These are phyloP conservation scores for Aphelenchoides fujianensis DNA, from an alignment of 1,140 invertebrate species.

Conservation along the genomic window DNA sequence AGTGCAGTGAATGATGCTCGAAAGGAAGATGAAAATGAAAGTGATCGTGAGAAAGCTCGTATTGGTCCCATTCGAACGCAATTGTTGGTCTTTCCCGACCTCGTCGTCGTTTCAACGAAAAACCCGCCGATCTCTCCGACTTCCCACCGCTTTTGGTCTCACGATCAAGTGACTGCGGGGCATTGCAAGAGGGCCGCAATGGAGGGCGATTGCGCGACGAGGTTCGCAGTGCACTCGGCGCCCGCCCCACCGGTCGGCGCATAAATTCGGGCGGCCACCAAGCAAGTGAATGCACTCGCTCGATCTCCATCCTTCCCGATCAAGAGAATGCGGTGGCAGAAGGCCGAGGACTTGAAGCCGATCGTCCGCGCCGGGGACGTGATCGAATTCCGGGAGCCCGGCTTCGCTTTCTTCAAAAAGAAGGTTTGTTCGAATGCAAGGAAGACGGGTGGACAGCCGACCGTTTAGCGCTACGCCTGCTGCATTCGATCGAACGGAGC, in stretches of 20 bases:
- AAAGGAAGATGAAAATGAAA: too few species aligned
- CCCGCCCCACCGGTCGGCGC: too few species aligned
- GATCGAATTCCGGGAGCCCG: not conserved
- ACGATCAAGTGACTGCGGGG: not conserved
- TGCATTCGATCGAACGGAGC: not conserved
- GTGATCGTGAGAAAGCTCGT: too few species aligned
- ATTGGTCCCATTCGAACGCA: too few species aligned
- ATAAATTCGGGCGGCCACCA: too few species aligned
- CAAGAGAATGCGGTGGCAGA: not conserved
- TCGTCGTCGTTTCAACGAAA: not conserved
- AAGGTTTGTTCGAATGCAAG: too few species aligned
- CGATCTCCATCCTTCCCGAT: not conserved
- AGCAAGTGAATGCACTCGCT: not conserved
- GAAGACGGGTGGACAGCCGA: too few species aligned
- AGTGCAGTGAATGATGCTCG: too few species aligned
- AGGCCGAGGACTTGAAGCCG: not conserved
- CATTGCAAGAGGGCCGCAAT: not conserved
- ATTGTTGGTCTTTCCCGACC: too few species aligned
- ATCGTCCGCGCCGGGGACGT: not conserved
- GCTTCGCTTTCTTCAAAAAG: not conserved
- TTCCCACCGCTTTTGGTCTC: not conserved
- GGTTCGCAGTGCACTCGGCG: not conserved
- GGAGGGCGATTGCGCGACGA: not conserved
- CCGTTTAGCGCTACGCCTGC: not conserved
- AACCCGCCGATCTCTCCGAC: not conserved